Conservation (phyloP, 92 coral and sea anemone species). For the Epizoanthus illoricatus region DNA sequence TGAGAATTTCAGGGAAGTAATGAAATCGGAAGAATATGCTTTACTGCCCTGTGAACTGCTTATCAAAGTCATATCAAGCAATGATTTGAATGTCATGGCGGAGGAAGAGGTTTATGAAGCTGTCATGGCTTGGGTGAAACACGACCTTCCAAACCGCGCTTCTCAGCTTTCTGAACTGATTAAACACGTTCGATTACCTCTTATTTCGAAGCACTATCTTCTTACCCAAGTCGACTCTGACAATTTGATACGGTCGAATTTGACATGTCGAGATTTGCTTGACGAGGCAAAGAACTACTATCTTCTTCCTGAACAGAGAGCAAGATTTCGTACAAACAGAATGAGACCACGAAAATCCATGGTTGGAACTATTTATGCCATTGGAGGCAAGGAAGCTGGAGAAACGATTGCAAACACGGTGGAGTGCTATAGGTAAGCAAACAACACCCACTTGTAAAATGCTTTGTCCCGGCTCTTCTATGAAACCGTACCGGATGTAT, state of each 20-base stretch:
- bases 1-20: conserved; percentile 81
- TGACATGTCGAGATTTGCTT: conserved; percentile 86
- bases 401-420: conserved; percentile 96
- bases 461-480: background rate
- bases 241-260: conserved; percentile 80
- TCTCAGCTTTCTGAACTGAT: conserved; percentile 72
- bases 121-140: conserved; percentile 93
- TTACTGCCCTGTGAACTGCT: conserved; percentile 88
- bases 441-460: background rate
- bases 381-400: conserved; percentile 99
- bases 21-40: conserved; percentile 96
- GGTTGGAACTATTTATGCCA: conserved; percentile 91
- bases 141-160: conserved; percentile 79
- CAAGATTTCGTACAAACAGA: conserved; percentile 80
- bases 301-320: conserved; percentile 88
- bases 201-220: conserved; percentile 89
- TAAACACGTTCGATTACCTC: conserved; percentile 86
- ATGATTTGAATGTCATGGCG: conserved; percentile 75
- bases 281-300: conserved; percentile 98
- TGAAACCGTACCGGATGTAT: no score
- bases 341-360: conserved; percentile 94
- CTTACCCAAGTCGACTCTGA: conserved; percentile 83
- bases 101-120: conserved; percentile 97
- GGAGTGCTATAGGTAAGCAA: conserved; percentile 85
- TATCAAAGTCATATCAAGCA: conserved; percentile 88